These are phyloP conservation scores for Carlito syrichta DNA, from an alignment of 2,113 vertebrate species.

Conservation along the genomic window DNA sequence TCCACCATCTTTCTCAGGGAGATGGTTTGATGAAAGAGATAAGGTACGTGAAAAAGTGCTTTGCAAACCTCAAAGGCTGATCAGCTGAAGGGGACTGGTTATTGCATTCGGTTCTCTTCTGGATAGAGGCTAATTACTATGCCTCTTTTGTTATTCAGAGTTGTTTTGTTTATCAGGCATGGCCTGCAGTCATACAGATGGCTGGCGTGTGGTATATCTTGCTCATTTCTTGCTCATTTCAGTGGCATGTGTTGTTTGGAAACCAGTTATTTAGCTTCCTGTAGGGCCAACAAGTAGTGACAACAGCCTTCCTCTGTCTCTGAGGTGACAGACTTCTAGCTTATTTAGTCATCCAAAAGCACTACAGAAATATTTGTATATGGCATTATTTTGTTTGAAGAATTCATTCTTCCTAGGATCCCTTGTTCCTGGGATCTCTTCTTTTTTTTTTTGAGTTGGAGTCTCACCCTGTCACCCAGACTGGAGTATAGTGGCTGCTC, in stretches of 20 bases:
- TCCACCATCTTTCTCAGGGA: not conserved
- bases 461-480: too few relatives aligned
- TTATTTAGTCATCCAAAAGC: not conserved
- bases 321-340: not conserved
- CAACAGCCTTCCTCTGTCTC: not conserved
- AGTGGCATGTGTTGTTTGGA: constrained; percentile 7
- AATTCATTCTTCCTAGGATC: too few relatives aligned
- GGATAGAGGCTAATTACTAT: not conserved
- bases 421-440: too few relatives aligned
- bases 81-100: not conserved
- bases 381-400: not conserved
- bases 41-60: not conserved
- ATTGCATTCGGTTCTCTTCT: not conserved
- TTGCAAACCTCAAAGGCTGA: not conserved
- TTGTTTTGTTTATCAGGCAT: not conserved
- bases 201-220: not conserved
- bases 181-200: not conserved
- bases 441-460: too few relatives aligned
- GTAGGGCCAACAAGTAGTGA: not conserved
- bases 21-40: not conserved
- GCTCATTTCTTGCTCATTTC: not conserved
- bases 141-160: not conserved
- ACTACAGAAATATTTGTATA: not conserved
- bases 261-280: not conserved
- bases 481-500: too few relatives aligned